These are phyloP conservation scores for Heliangelus exortis DNA, from an alignment of 2,797 vertebrate species.

Conservation along the genomic window DNA sequence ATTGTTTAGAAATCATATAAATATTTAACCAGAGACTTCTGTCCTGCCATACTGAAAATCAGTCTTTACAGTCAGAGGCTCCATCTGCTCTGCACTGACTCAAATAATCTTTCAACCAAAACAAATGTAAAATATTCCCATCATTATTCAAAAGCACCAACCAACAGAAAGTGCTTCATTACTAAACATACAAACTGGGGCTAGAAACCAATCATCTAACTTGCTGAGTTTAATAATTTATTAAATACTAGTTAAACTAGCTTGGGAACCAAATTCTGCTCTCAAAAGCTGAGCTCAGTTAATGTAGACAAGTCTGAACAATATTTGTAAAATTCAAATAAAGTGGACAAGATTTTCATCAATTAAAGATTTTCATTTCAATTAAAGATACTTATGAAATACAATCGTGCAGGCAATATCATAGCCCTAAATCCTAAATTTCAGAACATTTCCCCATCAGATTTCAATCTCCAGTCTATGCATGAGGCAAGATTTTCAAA, in stretches of 20 bases:
- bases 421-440: background rate
- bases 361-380: background rate
- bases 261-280: background rate
- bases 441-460: background rate
- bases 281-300: background rate
- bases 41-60: constrained; percentile 4
- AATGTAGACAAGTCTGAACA: background rate
- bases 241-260: background rate
- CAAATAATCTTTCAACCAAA: constrained; percentile 16
- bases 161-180: background rate
- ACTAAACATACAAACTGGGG: background rate
- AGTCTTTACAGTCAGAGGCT: background rate
- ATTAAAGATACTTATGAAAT: background rate
- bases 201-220: background rate
- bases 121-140: background rate
- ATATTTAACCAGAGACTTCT: constrained; percentile 17
- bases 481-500: background rate
- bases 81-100: background rate
- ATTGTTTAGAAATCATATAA: background rate
- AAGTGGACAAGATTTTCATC: background rate
- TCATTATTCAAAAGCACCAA: background rate
- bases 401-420: rapidly evolving
- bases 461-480: background rate
- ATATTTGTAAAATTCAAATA: background rate
- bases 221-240: background rate